Base-by-base conservation (phyloP, 2,888 invertebrate genomes). In the Hypena proboscidalis region DNA sequence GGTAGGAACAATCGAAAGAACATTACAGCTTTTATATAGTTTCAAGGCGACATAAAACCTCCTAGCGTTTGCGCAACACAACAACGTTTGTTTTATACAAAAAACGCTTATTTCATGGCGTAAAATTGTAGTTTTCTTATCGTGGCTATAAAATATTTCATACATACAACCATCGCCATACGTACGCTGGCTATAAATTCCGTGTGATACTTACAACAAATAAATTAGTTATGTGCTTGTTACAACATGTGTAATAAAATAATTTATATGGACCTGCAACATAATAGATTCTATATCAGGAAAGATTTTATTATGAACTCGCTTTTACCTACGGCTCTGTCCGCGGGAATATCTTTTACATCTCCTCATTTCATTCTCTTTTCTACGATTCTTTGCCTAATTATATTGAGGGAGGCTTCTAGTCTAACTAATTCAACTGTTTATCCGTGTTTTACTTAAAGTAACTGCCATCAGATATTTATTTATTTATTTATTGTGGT, bases 81-180 rank as follows among this genome's bases (percentile, higher is more conserved):
- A 52, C 51, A 49, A 60, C 49, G 41, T 52, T 51, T 45, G 45
- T 43, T 65, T 52, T 74, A 78, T 69, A 77, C 70, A 74, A 65
- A 52, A 43, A 29, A 50, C 70, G 54, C 59, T 70, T 73, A 56
- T 72, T 71, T 67, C 83, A 83, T 61, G 64, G 84, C 88, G 85
- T 79, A 82, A 88, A 89, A 89, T 89, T 88, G 77, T 83, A 71
- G 53, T 19, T 41, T n/a, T 44, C 80, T 88, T 88, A 88, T 88
- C 88, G 65, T 22, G 30, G 59, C 70, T 58, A 78, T 85, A 82
- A 84, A 83, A 76, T 67, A 69, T 71, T 70, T 69, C 70, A 69
- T 66, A 70, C 70, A 52, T 43, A 45, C 39, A 36, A 49, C 57
- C 56, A 66, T 62, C 63, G 65, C 56, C 53, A 37, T n/a, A n/a